phyloP scores from a whole-genome alignment of 2,113 vertebrate species.

The Lepisosteus oculatus region DNA sequence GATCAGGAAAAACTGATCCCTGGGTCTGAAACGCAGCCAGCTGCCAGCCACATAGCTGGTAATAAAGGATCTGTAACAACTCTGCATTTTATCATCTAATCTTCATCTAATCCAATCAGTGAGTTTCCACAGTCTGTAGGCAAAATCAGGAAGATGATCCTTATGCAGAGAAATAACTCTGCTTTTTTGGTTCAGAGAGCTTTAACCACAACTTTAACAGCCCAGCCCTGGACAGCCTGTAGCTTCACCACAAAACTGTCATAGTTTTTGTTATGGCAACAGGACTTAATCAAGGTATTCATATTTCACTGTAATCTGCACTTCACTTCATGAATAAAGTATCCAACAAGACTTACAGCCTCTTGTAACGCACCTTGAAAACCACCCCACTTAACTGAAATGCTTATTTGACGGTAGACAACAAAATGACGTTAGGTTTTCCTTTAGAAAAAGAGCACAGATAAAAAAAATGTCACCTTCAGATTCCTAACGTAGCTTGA shows the following conservation, averaged over 20 bases:
- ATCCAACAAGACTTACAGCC: background rate
- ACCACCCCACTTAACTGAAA: background rate
- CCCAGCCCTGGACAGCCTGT: background rate
- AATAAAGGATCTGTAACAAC: slow-evolving; percentile 33
- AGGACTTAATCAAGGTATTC: background rate
- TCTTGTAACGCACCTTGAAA: background rate
- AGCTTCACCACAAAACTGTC: background rate
- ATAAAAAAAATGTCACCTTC: too few relatives aligned
- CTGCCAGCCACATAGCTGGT: slow-evolving; percentile 34
- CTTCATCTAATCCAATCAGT: slow-evolving; percentile 38
- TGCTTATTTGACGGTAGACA: background rate
- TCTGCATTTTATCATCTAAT: slow-evolving; percentile 34
- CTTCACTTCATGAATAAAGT: background rate
- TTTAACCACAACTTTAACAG: background rate
- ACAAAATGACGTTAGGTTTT: background rate
- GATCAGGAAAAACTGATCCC: slow-evolving; percentile 23
- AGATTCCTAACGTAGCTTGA: too few relatives aligned
- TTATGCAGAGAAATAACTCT: background rate
- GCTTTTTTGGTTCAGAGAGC: background rate
- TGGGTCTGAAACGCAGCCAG: slow-evolving; percentile 26
- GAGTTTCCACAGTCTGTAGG: slow-evolving; percentile 19
- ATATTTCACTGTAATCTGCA: background rate
- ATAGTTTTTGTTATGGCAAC: background rate
- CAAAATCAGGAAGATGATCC: slow-evolving; percentile 20
- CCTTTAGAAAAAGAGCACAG: too few relatives aligned